These are phyloP conservation scores for Dasyurus viverrinus DNA, from an alignment of 2,113 vertebrate genomes.

Conservation along the genomic window DNA sequence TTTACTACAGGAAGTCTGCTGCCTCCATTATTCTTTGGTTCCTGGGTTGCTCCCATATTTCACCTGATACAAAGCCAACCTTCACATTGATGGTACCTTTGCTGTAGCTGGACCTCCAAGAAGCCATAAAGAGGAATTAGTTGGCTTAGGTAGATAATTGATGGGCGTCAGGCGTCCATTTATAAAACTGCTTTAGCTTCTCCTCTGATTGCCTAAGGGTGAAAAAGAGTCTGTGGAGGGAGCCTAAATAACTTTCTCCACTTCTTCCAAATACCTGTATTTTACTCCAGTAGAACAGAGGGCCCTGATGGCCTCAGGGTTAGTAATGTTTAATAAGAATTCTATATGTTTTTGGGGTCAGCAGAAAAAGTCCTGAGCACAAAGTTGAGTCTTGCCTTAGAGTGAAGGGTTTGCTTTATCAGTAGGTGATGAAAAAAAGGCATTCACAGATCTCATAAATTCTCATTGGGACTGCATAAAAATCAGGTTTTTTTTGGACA, in stretches of 20 bases:
- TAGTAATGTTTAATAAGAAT: slow-evolving; percentile 60
- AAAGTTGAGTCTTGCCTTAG: slow-evolving; percentile 26
- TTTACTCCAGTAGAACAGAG: slow-evolving; percentile 53
- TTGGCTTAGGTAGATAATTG: slow-evolving; percentile 60
- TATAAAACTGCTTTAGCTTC: slow-evolving; percentile 59
- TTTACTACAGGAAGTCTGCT: slow-evolving; percentile 7
- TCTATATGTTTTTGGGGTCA: slow-evolving; percentile 31
- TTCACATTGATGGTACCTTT: slow-evolving; percentile 52
- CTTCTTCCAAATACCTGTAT: slow-evolving; percentile 47
- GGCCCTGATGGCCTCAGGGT: slow-evolving; percentile 21
- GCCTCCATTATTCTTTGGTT: slow-evolving; percentile 32
- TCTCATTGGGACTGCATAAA: neutral
- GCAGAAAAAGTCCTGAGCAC: slow-evolving; percentile 27
- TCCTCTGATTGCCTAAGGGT: slow-evolving; percentile 49
- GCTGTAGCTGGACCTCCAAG: slow-evolving; percentile 57
- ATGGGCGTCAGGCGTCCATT: slow-evolving; percentile 60
- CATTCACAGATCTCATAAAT: slow-evolving; percentile 48
- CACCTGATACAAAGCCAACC: slow-evolving; percentile 56
- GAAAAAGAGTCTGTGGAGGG: slow-evolving; percentile 31
- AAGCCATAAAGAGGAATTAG: slow-evolving; percentile 67
- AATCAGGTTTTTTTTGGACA: slow-evolving; percentile 52
- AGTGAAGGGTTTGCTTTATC: neutral
- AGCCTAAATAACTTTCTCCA: slow-evolving; percentile 9
- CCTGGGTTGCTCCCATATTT: slow-evolving; percentile 41
- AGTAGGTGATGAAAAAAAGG: neutral